Evolutionary conservation across 2,113 vertebrate species (phyloP).

Genomic region (Recurvirostra avosetta): DNA sequence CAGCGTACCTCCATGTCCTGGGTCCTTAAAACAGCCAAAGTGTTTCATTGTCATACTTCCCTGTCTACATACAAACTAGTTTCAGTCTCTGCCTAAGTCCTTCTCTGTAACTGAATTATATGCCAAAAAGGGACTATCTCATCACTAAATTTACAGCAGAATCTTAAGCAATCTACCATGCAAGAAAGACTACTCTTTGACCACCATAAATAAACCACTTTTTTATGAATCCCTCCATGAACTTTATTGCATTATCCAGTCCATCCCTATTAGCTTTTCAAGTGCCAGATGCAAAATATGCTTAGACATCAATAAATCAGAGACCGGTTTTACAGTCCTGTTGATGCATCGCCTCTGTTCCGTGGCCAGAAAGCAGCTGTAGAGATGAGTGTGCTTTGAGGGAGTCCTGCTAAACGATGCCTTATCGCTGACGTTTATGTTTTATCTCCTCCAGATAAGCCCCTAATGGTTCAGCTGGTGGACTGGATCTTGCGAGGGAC

Average conservation of each 20-base stretch:
- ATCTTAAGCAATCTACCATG: not conserved
- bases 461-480: constrained; percentile 82
- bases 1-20: not conserved
- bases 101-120: not conserved
- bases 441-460: constrained; percentile 77
- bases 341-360: not conserved
- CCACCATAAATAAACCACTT: not conserved
- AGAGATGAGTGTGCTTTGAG: not conserved
- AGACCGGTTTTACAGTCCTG: not conserved
- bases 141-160: not conserved
- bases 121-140: not conserved
- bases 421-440: not conserved
- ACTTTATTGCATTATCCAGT: not conserved
- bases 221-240: not conserved
- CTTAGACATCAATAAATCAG: not conserved
- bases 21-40: not conserved
- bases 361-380: not conserved
- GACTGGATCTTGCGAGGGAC: constrained; percentile 92
- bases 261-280: not conserved
- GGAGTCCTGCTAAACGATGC: not conserved
- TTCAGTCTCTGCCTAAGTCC: not conserved
- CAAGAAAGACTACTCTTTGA: not conserved
- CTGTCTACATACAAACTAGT: rapidly evolving
- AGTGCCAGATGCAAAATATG: not conserved
- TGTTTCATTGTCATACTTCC: not conserved